These are phyloP conservation scores for Spatulosminthurus flaviceps DNA, from an alignment of 2,888 invertebrate species.

Conservation along the genomic window DNA sequence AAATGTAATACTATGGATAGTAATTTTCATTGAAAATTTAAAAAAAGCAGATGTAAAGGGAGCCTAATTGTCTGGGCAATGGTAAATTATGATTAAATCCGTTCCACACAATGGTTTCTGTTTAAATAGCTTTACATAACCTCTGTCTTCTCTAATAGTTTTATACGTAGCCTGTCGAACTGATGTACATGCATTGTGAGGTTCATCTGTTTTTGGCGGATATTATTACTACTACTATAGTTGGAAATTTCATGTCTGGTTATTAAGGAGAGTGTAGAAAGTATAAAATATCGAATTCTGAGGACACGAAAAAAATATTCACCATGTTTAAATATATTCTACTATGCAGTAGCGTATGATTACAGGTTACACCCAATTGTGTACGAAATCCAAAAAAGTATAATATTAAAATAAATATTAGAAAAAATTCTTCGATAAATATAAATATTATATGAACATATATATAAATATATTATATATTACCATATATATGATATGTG, in stretches of 20 bases:
- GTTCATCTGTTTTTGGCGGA: not conserved
- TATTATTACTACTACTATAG: not conserved
- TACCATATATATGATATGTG: slow-evolving; percentile 18
- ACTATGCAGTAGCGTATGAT: not conserved
- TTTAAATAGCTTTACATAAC: not conserved
- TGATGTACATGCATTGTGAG: not conserved
- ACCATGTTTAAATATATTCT: not conserved
- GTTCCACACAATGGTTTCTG: not conserved
- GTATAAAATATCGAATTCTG: not conserved
- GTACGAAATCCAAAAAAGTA: slow-evolving; percentile 3
- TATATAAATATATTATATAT: slow-evolving; percentile 24
- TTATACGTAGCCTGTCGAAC: not conserved
- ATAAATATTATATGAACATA: not conserved
- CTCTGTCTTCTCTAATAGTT: not conserved
- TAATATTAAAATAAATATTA: not conserved
- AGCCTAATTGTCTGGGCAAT: not conserved
- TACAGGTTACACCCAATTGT: not conserved
- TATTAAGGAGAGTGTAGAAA: no score
- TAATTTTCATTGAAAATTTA: no score
- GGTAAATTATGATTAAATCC: not conserved
- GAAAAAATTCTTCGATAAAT: slow-evolving; percentile 3
- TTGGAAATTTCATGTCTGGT: not conserved
- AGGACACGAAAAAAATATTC: not conserved
- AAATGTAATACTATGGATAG: not conserved
- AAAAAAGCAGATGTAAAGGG: no score